Base-by-base conservation (phyloP, 2,888 invertebrate genomes). In the Drosophila mercatorum region DNA sequence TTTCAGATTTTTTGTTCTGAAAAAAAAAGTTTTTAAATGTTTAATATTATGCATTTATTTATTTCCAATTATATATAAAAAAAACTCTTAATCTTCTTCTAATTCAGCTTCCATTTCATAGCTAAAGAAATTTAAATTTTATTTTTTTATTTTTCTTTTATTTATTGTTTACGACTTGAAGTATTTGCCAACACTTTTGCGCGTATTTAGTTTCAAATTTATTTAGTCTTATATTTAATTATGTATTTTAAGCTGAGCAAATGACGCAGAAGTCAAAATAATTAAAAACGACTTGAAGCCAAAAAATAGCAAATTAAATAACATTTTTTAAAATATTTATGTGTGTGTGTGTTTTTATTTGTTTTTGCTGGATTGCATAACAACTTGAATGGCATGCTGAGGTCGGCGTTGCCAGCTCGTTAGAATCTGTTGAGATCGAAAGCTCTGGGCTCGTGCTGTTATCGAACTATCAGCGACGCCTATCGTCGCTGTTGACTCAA, bases 251-350 rank as follows among this genome's bases (percentile, higher is more conserved):
- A 36, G 17, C 17, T 51, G 17, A 51, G 34, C 36, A 36, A 51
- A 34, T 51, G 49, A 34, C 49, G 49, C 28, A 49, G 31, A 31
- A 34, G 31, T 11, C n/a, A 51, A 17, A 34, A 49, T 49, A 47
- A 49, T 31, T 49, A 31, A 49, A 49, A 49, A 28, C 28, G 28
- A 31, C 28, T 7, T 3, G 6, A 14, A 28, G 8, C n/a, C 3
- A 31, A 51, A 31, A 10, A 31, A 49, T 5, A 17, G 11, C 31
- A 34, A 36, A 51, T 51, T 36, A 36, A 36, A 36, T 4, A 46
- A 14, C 26, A 17, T 10, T 28, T 17, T 7, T 31, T 34, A 6
- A 34, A 6, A 51, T 17, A 31, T 51, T 51, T 51, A 34, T n/a
- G n/a, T 31, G 14, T n/a, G 6, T 17, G 12, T 22, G 36, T 34